Base-by-base conservation (phyloP, 2,113 vertebrate species). In the Orientallactaga bullata region DNA sequence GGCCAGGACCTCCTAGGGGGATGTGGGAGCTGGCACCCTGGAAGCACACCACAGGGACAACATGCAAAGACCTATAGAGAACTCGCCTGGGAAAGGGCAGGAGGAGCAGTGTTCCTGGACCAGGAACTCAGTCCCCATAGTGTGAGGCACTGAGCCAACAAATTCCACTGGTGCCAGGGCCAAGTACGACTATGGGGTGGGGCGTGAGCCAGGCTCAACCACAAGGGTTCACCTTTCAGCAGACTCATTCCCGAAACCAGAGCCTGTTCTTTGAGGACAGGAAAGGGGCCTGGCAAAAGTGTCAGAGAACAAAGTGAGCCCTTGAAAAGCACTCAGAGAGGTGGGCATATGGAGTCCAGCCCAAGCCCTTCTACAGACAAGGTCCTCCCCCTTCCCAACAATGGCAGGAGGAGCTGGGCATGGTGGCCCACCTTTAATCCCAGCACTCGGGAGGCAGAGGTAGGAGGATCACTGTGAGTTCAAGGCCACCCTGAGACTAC, bases 91-190 rank as follows among this genome's bases (percentile, higher is more conserved):
- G 21, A n/a, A 39, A 21, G 15, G 42, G 9, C 47, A 32, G 26
- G 42, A 42, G 60, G 28, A 39, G 10, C 13, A 2, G 9, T 16
- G 16, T 26, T 79, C 28, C 17, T 5, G 3, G 35, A 58, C 2
- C 2, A 63, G 37, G 3, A 71, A 20, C 23, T 24, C 16, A 0
- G 21, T 5, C 17, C 28, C n/a, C n/a, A 7, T 0, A 28, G 55
- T 23, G 18, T 21, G 2, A 24, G 69, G 61, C 21, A 58, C 66
- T 0, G 18, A 23, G 7, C 28, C 71, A 8, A 37, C 2, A 6
- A 23, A 35, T 28, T 26, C 47, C 55, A 10, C 32, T 20, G 7
- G 42, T 3, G 32, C 55, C n/a, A 69, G 39, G 76, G 47, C 3
- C 6, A 24, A 65, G 77, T 32, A 15, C 6, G 32, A 47, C 42